Percentiles rank a stretch among this genome's conserved stretches.
phyloP scores from a whole-genome alignment of 2,888 invertebrate genomes.

The Listrodromus nycthemerus region DNA sequence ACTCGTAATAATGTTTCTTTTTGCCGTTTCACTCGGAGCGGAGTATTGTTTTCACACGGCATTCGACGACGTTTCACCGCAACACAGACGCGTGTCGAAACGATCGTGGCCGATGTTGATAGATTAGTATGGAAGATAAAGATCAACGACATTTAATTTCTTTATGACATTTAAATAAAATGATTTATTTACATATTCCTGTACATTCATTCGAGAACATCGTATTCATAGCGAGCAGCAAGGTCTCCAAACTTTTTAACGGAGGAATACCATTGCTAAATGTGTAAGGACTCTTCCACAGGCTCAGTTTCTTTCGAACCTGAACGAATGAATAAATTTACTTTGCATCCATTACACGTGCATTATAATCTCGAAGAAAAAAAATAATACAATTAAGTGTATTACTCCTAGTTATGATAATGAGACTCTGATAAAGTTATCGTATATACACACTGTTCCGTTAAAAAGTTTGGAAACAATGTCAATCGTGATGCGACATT shows the following conservation, averaged over 20 bases:
- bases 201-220: slow-evolving; percentile 68
- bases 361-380: neutral
- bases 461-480: slow-evolving; percentile 80
- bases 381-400: neutral
- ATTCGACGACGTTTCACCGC: slow-evolving; percentile 28
- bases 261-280: slow-evolving; percentile 4
- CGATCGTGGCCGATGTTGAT: neutral
- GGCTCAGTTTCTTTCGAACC: no score
- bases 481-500: slow-evolving; percentile 72
- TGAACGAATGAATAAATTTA: neutral
- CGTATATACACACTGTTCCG: slow-evolving; percentile 69
- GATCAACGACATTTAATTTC: slow-evolving; percentile 47
- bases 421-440: neutral
- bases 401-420: neutral
- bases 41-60: slow-evolving; percentile 57
- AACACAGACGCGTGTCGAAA: slow-evolving; percentile 20
- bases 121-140: slow-evolving; percentile 13
- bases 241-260: slow-evolving; percentile 25
- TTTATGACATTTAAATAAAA: slow-evolving; percentile 72
- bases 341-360: neutral
- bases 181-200: slow-evolving; percentile 72
- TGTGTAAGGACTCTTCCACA: no score
- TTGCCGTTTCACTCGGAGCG: slow-evolving; percentile 41
- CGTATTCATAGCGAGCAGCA: slow-evolving; percentile 25
- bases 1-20: slow-evolving; percentile 25